These are phyloP conservation scores for Tenthredo notha DNA, from an alignment of 2,888 invertebrate genomes.

Conservation along the genomic window DNA sequence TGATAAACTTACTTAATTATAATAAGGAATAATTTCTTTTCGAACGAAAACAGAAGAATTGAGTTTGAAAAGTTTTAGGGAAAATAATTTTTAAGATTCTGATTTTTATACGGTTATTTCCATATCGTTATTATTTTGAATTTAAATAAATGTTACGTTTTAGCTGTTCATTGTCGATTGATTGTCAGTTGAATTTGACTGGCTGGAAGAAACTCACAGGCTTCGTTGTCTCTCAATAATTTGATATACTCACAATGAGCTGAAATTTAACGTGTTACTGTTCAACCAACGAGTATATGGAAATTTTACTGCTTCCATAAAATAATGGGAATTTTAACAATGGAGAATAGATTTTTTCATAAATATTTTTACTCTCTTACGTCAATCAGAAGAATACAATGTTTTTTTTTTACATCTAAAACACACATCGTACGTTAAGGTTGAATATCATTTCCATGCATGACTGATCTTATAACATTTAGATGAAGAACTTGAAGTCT, in stretches of 20 bases:
- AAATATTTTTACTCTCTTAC: slow-evolving; percentile 7
- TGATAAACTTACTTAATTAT: slow-evolving; percentile 16
- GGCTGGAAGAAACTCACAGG: not conserved
- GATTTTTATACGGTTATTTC: not conserved
- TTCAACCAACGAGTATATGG: not conserved
- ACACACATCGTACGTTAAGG: not conserved
- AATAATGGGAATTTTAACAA: not conserved
- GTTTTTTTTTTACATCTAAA: not conserved
- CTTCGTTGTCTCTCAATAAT: not conserved
- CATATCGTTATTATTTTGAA: not conserved
- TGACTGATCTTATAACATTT: not conserved
- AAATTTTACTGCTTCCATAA: not conserved
- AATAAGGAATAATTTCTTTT: not conserved
- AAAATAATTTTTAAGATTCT: not conserved
- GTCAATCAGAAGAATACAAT: not conserved
- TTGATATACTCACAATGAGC: not conserved
- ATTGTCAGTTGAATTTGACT: not conserved
- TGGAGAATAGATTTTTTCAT: not conserved
- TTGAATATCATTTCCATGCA: not conserved
- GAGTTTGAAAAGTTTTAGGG: not conserved
- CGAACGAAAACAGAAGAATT: not conserved
- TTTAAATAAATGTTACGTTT: not conserved
- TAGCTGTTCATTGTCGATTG: not conserved
- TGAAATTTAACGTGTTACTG: not conserved
- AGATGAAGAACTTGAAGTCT: not conserved